Evolutionary conservation across 2,888 invertebrate species (phyloP).

Genomic region (Esperia sulphurella): DNA sequence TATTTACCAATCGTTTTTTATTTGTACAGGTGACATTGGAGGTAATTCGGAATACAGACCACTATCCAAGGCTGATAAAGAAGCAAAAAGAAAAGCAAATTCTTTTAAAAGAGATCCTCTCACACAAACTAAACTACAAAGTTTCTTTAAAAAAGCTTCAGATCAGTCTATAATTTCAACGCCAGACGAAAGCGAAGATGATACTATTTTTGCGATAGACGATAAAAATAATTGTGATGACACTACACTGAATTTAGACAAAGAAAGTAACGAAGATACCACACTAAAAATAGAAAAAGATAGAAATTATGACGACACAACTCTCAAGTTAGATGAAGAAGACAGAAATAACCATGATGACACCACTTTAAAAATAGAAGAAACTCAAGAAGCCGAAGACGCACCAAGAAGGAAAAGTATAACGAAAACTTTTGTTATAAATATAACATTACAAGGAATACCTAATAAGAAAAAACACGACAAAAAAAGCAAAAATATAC

Average conservation of each 20-base stretch:
- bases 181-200: constrained; percentile 45
- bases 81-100: constrained; percentile 64
- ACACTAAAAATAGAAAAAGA: constrained; percentile 28
- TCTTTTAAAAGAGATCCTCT: constrained; percentile 70
- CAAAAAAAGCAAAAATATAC: constrained; percentile 6
- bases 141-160: constrained; percentile 57
- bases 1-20: not conserved
- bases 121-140: constrained; percentile 69
- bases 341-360: constrained; percentile 18
- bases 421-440: constrained; percentile 56
- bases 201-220: constrained; percentile 48
- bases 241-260: constrained; percentile 37
- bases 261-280: constrained; percentile 17
- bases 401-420: constrained; percentile 15
- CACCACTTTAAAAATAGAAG: constrained; percentile 18
- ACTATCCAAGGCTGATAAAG: constrained; percentile 67
- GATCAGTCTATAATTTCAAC: constrained; percentile 33
- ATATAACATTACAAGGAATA: constrained; percentile 65
- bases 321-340: constrained; percentile 32
- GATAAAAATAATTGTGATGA: constrained; percentile 42
- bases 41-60: constrained; percentile 34
- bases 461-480: constrained; percentile 33
- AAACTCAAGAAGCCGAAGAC: constrained; percentile 14
- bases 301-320: constrained; percentile 39
- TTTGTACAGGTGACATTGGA: constrained; percentile 33